Evolutionary conservation across 2,113 vertebrate genomes (phyloP), one percentile per base, ranked within the genome.

Genomic region (Castor canadensis): DNA sequence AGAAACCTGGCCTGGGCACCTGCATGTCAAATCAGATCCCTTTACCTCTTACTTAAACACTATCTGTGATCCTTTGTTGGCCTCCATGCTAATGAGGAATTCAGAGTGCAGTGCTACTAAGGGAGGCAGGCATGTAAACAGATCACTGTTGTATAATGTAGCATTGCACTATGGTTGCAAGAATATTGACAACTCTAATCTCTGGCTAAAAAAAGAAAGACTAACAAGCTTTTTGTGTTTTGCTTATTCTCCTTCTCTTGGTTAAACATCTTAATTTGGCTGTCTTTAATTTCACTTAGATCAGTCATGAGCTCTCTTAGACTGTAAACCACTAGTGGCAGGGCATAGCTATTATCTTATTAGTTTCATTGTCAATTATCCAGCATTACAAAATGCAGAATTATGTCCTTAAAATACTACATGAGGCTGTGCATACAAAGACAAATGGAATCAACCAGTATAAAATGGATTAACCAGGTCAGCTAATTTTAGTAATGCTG

Each of bases 401-500:
- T 86, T 56, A 69, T 35, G 52, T 79, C 62, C 73, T 94, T 69
- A 85, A 54, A 96, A 67, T 82, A 72, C 69, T 47, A 52, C 87
- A 40, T 77, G 82, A 71, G 49, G 40, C 17, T 90, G 66, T 43
- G 45, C 47, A 91, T 30, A 86, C 26, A 72, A 43, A 94, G 43
- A 95, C 88, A 87, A 93, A 90, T 9, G 28, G 45, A 95, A 94
- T 94, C 30, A 73, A 82, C 26, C 47, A 20, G 40, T 62, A 81
- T 49, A 43, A 87, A 89, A 81, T 91, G 81, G 66, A 92, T 96
- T 81, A 72, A 69, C 47, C 30, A 84, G 58, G 84, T 52, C 56
- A 87, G 87, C 54, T 89, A 66, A 93, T 93, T 91, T 84, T 88
- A 93, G 56, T 67, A 87, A 22, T 24, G 45, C 24, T 75, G 56